phyloP scores from a whole-genome alignment of 2,888 invertebrate species.

The Agrotis clavis region DNA sequence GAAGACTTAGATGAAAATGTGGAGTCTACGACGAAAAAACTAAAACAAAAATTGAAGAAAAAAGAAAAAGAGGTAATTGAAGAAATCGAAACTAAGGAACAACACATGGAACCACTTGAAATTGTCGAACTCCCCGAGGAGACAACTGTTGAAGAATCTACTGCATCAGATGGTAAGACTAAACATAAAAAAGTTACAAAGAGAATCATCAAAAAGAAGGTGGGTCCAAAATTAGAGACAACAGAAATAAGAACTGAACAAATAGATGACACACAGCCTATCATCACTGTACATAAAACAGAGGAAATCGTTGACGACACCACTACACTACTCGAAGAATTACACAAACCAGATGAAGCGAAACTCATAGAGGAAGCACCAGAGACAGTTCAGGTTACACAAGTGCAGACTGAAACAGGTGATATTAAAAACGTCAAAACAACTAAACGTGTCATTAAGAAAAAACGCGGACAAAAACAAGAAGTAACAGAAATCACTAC shows the following conservation, averaged over 20 bases:
- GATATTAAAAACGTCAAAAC: slow-evolving; percentile 38
- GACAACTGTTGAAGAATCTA: slow-evolving; percentile 21
- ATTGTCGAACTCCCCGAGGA: slow-evolving; percentile 45
- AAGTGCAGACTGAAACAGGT: slow-evolving; percentile 56
- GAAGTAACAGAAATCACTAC: slow-evolving; percentile 52
- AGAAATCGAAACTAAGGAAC: slow-evolving; percentile 8
- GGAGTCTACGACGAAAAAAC: slow-evolving; percentile 59
- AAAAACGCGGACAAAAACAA: slow-evolving; percentile 38
- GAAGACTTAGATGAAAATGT: slow-evolving; percentile 26
- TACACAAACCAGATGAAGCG: slow-evolving; percentile 41
- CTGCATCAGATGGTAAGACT: slow-evolving; percentile 48
- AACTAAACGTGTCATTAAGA: slow-evolving; percentile 41
- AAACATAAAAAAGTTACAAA: slow-evolving; percentile 54
- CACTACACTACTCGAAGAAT: slow-evolving; percentile 54
- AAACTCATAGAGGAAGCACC: slow-evolving; percentile 56
- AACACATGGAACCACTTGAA: slow-evolving; percentile 14
- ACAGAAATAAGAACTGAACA: slow-evolving; percentile 51
- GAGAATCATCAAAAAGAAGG: slow-evolving; percentile 69
- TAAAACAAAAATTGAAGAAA: slow-evolving; percentile 51
- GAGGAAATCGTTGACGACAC: slow-evolving; percentile 74
- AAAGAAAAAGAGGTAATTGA: slow-evolving; percentile 35
- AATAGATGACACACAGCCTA: slow-evolving; percentile 54
- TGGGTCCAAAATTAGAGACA: slow-evolving; percentile 63
- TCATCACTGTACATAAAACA: slow-evolving; percentile 68
- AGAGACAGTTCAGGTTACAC: slow-evolving; percentile 58